phyloP scores from a whole-genome alignment of 2,797 vertebrate genomes.

The Loris lydekkerianus region DNA sequence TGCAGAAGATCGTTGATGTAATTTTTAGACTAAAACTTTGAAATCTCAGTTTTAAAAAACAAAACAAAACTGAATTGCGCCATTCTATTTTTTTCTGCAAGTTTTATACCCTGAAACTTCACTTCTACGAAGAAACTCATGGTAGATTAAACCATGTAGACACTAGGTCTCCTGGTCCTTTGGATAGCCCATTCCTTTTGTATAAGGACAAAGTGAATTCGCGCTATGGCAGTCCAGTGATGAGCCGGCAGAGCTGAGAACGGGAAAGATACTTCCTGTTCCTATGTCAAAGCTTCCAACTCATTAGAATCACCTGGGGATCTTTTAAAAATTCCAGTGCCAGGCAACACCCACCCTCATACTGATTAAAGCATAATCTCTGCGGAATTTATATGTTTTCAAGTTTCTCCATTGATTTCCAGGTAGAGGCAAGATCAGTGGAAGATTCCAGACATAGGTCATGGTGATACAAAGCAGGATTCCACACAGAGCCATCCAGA shows the following conservation, averaged over 20 bases:
- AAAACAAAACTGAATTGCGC: background rate
- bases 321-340: background rate
- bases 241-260: background rate
- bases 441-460: background rate
- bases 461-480: background rate
- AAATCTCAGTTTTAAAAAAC: background rate
- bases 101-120: background rate
- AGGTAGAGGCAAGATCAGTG: background rate
- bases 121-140: background rate
- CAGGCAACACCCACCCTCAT: background rate
- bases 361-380: background rate
- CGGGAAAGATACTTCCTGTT: background rate
- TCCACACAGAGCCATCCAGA: background rate
- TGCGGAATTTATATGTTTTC: background rate
- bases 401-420: background rate
- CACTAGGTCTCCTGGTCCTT: background rate
- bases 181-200: background rate
- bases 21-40: slow-evolving; percentile 47
- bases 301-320: background rate
- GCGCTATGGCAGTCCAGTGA: background rate
- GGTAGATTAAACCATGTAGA: background rate
- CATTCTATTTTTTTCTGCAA: background rate
- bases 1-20: background rate
- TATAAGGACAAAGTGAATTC: background rate
- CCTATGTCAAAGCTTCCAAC: background rate